phyloP scores from a whole-genome alignment of 2,888 invertebrate species.

The Hemithea aestivaria region DNA sequence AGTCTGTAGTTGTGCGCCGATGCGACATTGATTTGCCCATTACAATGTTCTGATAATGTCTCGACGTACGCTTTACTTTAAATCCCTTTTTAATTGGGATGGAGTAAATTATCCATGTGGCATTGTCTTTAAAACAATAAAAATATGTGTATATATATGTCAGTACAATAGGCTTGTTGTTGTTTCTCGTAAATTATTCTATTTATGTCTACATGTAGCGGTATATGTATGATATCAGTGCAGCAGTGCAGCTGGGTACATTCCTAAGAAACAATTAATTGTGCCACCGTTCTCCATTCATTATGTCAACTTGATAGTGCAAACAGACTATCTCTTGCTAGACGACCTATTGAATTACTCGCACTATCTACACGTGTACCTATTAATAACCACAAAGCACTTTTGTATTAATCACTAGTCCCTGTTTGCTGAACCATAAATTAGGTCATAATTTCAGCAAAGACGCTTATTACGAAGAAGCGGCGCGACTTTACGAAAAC shows the following conservation, averaged over 20 bases:
- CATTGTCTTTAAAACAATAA: too few species aligned
- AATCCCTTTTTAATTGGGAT: constrained; percentile 30
- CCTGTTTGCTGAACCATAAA: too few species aligned
- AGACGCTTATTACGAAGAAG: background rate
- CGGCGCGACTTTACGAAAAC: constrained; percentile 9
- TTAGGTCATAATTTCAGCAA: background rate
- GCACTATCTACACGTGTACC: background rate
- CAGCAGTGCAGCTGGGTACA: constrained; percentile 58
- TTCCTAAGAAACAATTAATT: constrained; percentile 65
- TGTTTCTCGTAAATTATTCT: too few species aligned
- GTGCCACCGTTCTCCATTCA: constrained; percentile 53
- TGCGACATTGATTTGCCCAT: constrained; percentile 39
- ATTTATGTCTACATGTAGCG: too few species aligned
- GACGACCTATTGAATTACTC: constrained; percentile 22
- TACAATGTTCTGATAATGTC: constrained; percentile 42
- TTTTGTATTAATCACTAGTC: too few species aligned
- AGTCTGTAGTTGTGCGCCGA: constrained; percentile 35
- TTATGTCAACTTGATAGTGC: constrained; percentile 58
- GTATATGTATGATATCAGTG: constrained; percentile 58
- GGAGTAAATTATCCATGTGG: too few species aligned
- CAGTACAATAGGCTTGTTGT: too few species aligned
- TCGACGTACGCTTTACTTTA: constrained; percentile 29
- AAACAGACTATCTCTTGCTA: constrained; percentile 40
- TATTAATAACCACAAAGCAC: too few species aligned
- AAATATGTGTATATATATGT: too few species aligned